Conservation (phyloP, 2,797 vertebrate species). For the Sphenopsis melanotis region DNA sequence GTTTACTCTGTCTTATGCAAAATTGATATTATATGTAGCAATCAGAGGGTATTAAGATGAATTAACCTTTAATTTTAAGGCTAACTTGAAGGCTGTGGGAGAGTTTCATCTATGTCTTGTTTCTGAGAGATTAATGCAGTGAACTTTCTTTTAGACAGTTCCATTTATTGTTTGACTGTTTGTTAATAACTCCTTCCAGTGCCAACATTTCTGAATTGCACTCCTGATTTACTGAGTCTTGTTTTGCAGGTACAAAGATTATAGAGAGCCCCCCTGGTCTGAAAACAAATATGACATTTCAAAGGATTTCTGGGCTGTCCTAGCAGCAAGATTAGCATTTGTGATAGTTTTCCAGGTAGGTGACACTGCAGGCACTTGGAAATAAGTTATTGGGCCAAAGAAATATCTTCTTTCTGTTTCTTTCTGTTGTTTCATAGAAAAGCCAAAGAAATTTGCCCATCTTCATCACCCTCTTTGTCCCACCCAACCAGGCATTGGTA, state of each 20-base stretch:
- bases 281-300: constrained; percentile 88
- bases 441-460: background rate
- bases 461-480: background rate
- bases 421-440: background rate
- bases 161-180: background rate
- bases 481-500: background rate
- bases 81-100: background rate
- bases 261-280: constrained; percentile 91
- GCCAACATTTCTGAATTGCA: background rate
- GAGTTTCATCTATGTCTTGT: background rate
- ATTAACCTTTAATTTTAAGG: background rate
- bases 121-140: background rate
- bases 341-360: constrained; percentile 94
- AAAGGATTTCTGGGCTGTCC: constrained; percentile 93
- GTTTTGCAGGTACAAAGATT: constrained; percentile 86
- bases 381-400: background rate
- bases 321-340: constrained; percentile 90
- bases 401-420: background rate
- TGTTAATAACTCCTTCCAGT: background rate
- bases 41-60: background rate
- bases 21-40: background rate
- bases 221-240: background rate
- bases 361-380: background rate
- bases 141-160: background rate
- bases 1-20: background rate